Evolutionary conservation across 2,113 vertebrate species (phyloP), one percentile per base, ranked within the genome.

Genomic region (Ciconia stormi): DNA sequence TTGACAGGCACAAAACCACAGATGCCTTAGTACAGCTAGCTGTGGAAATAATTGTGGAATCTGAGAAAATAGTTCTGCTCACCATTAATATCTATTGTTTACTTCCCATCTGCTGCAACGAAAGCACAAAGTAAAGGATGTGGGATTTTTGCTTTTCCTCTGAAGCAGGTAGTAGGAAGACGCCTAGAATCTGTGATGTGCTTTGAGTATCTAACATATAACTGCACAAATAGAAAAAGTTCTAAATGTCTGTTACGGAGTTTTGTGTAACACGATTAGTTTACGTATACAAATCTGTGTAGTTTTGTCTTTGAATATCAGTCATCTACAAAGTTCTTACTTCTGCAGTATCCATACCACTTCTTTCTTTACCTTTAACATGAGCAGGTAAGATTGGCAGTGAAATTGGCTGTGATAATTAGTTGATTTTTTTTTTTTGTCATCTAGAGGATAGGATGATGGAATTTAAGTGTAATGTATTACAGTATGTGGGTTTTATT

Each of bases 331-430:
- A 82, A 85, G 38, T n/a, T 74, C 36, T 84, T 86, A 34, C 30
- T 91, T 93, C 69, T 71, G 50, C 19, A 34, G 6, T 65, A 89
- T 56, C 52, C 20, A 52, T 46, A 18, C 58, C 36, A 27, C 3
- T 87, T 83, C 34, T 61, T 85, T 95, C 47, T 86, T 73, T 95
- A 67, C 62, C 70, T 93, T 90, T 94, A 85, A 86, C 47, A 29
- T 5, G 3, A 70, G 20, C 69, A 81, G 32, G 38, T 49, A 73
- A 90, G 67, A 46, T 46, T 96, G 78, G 86, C 71, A 83, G 89
- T 83, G 89, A 93, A 97, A 95, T 90, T 87, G 38, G 27, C 73
- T 89, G 52, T 81, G 80, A 87, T 96, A 95, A 97, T 97, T 73
- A 89, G 58, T 92, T 96, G 66, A 70, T 66, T 79, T 90, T 87